These are phyloP conservation scores for Oxygymnocypris stewartii DNA, from an alignment of 2,113 vertebrate genomes.

Conservation along the genomic window DNA sequence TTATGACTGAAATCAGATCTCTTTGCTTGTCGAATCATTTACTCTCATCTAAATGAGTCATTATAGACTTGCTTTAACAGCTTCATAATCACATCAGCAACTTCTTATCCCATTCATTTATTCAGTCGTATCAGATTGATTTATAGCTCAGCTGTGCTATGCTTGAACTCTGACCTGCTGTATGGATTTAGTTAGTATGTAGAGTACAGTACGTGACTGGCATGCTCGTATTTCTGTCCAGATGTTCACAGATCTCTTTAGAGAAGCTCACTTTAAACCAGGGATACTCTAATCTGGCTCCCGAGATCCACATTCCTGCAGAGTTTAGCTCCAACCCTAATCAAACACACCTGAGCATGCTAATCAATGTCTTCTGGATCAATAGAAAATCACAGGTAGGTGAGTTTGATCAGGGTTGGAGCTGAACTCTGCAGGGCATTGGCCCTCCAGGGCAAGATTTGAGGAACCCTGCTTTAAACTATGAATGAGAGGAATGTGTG, in stretches of 20 bases:
- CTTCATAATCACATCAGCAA: background rate
- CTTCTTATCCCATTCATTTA: background rate
- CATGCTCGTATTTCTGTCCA: background rate
- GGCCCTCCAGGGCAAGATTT: too few species aligned
- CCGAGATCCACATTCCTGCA: too few species aligned
- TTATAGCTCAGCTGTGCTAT: background rate
- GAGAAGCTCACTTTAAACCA: background rate
- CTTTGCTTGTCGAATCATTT: background rate
- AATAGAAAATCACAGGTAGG: too few species aligned
- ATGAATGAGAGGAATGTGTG: background rate
- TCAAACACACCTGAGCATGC: too few species aligned
- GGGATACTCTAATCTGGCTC: too few species aligned
- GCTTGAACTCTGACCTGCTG: background rate
- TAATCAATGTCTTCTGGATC: too few species aligned
- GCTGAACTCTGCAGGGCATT: too few species aligned
- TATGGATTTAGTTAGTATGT: background rate
- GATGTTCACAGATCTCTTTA: background rate
- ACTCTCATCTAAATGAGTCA: background rate
- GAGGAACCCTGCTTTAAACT: too few species aligned
- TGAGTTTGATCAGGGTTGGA: too few species aligned
- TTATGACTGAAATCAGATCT: background rate
- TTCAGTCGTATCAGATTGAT: background rate
- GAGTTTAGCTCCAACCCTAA: too few species aligned
- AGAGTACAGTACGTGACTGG: background rate
- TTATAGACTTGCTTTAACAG: background rate